Base-by-base conservation (phyloP, 1,140 invertebrate species). In the Melipona quadrifasciata region DNA sequence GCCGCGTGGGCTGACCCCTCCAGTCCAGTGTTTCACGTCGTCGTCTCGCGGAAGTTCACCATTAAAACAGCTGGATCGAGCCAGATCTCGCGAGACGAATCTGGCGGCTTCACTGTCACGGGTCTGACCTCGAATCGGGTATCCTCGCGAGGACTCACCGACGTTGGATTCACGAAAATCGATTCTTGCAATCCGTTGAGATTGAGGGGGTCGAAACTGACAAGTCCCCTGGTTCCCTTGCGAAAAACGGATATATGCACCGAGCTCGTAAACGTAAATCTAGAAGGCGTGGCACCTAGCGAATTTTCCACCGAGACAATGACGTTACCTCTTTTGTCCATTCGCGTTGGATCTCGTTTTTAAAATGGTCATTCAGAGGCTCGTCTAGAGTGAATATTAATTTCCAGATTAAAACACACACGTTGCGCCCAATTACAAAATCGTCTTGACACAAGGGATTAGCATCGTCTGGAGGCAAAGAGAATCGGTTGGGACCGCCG, bases 21-120 rank as follows among this genome's bases (percentile, higher is more conserved):
- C 76, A 51, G 65, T 82, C 39, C 39, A 6, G 8, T 47, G 8
- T 76, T 65, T 53, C 78, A 58, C 67, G 57, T 73, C 70, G 80
- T 61, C 58, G 24, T 89, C 88, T 77, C 86, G 82, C 87, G 90
- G 90, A 91, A 91, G 90, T 91, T 73, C 85, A 79, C 88, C 84
- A 90, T 90, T 90, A 90, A 85, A 87, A 87, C 80, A 80, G 77
- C 81, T 80, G 81, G 84, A 90, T 89, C 81, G 80, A 82, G 78
- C 71, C 77, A 81, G 73, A 76, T 84, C 68, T 84, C 78, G 78
- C 86, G 71, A 85, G 82, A 87, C 82, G 78, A 79, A 80, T 79
- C 65, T 82, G 58, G 80, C 68, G 47, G 31, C 80, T 61, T 81
- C 79, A 85, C 78, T 85, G 83, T 73, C 78, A 80, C 70, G 83